These are phyloP conservation scores for Sandelia bainsii DNA, from an alignment of 2,797 vertebrate species.

Conservation along the genomic window DNA sequence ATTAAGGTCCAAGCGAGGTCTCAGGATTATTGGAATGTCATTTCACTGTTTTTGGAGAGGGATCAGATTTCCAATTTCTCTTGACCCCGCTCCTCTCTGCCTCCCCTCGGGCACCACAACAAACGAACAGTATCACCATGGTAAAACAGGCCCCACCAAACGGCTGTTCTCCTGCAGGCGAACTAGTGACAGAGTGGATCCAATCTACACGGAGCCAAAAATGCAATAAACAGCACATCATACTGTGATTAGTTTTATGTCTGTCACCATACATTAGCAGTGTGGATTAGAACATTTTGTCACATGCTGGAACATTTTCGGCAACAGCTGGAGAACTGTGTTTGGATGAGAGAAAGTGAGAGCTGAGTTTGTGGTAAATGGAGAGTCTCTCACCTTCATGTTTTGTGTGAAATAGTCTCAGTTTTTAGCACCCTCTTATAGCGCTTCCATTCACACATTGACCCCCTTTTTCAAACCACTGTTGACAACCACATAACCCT, in stretches of 20 bases:
- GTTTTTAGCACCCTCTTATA: conserved; percentile 62
- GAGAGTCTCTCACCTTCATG: conserved; percentile 61
- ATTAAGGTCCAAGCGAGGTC: conserved; percentile 66
- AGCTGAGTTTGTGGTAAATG: conserved; percentile 61
- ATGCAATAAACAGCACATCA: conserved; percentile 65
- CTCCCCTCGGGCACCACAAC: conserved; percentile 53
- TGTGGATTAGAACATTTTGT: conserved; percentile 49
- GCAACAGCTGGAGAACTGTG: conserved; percentile 46
- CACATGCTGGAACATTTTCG: conserved; percentile 41
- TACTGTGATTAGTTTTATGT: conserved; percentile 63
- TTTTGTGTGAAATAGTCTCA: conserved; percentile 69
- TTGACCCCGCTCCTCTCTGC: conserved; percentile 59
- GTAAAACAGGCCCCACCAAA: conserved; percentile 61
- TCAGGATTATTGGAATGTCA: conserved; percentile 77
- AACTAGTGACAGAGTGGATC: conserved; percentile 44
- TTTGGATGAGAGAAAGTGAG: conserved; percentile 43
- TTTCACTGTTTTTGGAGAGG: conserved; percentile 68
- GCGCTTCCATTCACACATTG: conserved; percentile 68
- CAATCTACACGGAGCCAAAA: conserved; percentile 48
- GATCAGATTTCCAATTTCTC: conserved; percentile 75
- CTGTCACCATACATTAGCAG: conserved; percentile 47
- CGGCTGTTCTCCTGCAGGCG: conserved; percentile 48
- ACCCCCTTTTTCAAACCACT: conserved; percentile 67
- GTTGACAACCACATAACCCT: conserved; percentile 68
- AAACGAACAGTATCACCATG: conserved; percentile 63